Evolutionary conservation across 2,888 invertebrate genomes (phyloP).

Genomic region (Aporophyla nigra): DNA sequence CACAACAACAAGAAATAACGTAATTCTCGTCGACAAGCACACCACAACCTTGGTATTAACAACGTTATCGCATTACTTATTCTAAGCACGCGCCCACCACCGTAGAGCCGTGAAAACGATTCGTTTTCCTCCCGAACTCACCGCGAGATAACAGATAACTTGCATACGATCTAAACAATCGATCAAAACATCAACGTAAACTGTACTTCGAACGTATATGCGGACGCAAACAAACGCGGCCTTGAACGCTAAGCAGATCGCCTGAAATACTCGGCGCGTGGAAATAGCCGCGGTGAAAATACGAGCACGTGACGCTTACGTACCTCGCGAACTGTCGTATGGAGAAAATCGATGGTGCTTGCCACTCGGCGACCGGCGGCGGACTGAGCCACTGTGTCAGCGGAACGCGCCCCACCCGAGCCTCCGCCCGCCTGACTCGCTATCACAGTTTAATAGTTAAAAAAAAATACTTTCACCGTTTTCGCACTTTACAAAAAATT

Average conservation of each 20-base stretch:
- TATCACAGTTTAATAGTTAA: slow-evolving; percentile 84
- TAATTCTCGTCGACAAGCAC: slow-evolving; percentile 65
- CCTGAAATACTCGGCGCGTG: slow-evolving; percentile 88
- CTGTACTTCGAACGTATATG: slow-evolving; percentile 76
- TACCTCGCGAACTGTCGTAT: slow-evolving; percentile 88
- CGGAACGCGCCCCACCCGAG: slow-evolving; percentile 89
- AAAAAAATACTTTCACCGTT: slow-evolving; percentile 84
- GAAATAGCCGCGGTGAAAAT: slow-evolving; percentile 89
- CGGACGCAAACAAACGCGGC: slow-evolving; percentile 88
- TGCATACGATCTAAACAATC: slow-evolving; percentile 76
- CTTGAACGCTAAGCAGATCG: slow-evolving; percentile 89
- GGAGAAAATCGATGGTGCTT: slow-evolving; percentile 90
- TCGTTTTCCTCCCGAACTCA: slow-evolving; percentile 78
- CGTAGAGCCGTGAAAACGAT: slow-evolving; percentile 83
- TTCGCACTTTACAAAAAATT: slow-evolving; percentile 81
- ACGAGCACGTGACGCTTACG: slow-evolving; percentile 89
- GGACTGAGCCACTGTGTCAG: slow-evolving; percentile 92
- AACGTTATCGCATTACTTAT: slow-evolving; percentile 82
- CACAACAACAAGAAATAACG: slow-evolving; percentile 62
- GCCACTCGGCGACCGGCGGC: slow-evolving; percentile 89
- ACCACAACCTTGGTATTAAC: slow-evolving; percentile 69
- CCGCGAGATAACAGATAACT: slow-evolving; percentile 75
- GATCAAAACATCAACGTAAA: slow-evolving; percentile 79
- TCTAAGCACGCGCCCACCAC: slow-evolving; percentile 78
- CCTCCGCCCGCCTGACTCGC: slow-evolving; percentile 83